Conservation (phyloP, 2,113 vertebrate species). For the Ptyas mucosa region DNA sequence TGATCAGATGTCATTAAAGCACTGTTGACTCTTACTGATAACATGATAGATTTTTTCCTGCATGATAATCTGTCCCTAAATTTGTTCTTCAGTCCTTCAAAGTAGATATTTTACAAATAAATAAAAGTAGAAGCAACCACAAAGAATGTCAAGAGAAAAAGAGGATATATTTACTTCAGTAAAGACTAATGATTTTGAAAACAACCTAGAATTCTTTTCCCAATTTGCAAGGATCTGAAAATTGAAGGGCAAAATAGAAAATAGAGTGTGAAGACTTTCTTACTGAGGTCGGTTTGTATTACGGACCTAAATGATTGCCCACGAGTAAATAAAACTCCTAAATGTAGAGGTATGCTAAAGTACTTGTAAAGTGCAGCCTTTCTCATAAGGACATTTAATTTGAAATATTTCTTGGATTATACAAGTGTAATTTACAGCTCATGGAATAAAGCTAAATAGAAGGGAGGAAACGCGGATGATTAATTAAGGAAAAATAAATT, state of each 20-base stretch:
- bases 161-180: background rate
- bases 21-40: background rate
- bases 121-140: background rate
- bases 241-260: background rate
- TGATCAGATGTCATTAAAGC: background rate
- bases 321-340: background rate
- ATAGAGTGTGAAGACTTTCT: background rate
- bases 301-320: background rate
- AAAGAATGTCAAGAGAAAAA: background rate
- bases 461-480: slow-evolving; percentile 43
- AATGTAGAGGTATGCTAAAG: background rate
- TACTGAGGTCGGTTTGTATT: background rate
- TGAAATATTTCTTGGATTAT: slow-evolving; percentile 50
- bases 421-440: slow-evolving; percentile 50
- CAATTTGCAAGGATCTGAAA: background rate
- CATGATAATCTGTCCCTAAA: background rate
- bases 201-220: background rate
- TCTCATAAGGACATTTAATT: background rate
- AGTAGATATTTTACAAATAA: background rate
- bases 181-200: background rate
- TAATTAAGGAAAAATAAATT: slow-evolving; percentile 55
- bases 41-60: background rate
- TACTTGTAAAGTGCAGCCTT: background rate
- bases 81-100: background rate
- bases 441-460: slow-evolving; percentile 21